Evolutionary conservation across 2,888 invertebrate species (phyloP), one percentile per base, ranked within the genome.

Genomic region (Melanchra persicariae): DNA sequence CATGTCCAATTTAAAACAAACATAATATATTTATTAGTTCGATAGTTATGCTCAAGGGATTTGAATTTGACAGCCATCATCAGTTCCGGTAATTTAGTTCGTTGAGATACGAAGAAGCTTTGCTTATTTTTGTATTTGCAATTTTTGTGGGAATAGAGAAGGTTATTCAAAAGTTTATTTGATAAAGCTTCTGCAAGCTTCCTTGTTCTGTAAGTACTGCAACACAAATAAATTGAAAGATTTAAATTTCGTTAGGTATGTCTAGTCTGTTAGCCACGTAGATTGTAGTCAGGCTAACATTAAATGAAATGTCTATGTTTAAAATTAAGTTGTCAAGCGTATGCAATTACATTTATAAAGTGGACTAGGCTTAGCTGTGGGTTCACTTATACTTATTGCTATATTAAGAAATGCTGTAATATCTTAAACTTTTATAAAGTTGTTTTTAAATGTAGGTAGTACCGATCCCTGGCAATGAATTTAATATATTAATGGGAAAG

Each of bases 261-360:
- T 8, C 19, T 45, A 15, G 34, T 34, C 19, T 26, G 45, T 24
- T 34, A 12, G 9, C 22, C 26, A 30, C 17, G 19, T 57, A 62
- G 79, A 66, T 73, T 66, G 58, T 79, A 54, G 61, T 17, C 24
- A 26, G 3, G 6, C 37, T 34, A 37, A 59, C 12, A n/a, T 1
- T 59, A 22, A 62, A 74, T 65, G 26, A 51, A 65, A 62, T 74
- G 68, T 67, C 65, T 22, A 34, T 79, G 54, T 63, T 65, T 65
- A 37, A 62, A 69, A 80, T 77, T 70, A 75, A 80, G 65, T 75
- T 79, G 70, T 79, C 76, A 45, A 80, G 45, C 22, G 51, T 45
- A 40, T 52, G 61, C 19, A 59, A 67, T 73, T 60, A 60, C 54
- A 67, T 57, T 17, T 43, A n/a, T 12, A 26, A 5, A 49, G n/a